Evolutionary conservation across 2,888 invertebrate species (phyloP).

Genomic region (Diarsia rubi): DNA sequence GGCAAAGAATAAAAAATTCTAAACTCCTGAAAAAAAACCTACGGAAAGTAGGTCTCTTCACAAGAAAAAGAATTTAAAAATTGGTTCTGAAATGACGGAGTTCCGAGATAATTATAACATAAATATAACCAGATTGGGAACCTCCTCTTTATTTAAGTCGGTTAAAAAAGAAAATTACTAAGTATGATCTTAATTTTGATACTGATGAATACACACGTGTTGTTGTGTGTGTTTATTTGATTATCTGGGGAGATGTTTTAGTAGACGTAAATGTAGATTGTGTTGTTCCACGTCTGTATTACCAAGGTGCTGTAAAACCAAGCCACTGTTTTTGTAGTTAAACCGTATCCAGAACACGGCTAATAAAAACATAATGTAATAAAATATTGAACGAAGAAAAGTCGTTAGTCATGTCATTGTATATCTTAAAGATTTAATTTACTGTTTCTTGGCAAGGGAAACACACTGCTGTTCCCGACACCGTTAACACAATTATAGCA

Average conservation of each 20-base stretch:
- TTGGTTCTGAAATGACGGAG: no score
- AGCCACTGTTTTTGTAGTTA: conserved; percentile 9
- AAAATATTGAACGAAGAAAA: conserved; percentile 27
- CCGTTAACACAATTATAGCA: conserved; percentile 28
- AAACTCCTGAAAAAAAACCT: no score
- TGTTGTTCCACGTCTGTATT: conserved; percentile 12
- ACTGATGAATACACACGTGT: background rate
- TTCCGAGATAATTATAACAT: no score
- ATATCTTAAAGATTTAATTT: conserved; percentile 32
- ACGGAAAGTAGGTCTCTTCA: no score
- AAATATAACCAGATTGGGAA: no score
- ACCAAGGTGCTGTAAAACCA: conserved; percentile 7
- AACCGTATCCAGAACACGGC: conserved; percentile 10
- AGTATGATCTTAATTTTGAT: background rate
- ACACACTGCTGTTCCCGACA: conserved; percentile 4
- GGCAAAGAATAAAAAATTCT: no score
- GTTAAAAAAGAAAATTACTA: background rate
- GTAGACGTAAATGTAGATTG: conserved; percentile 4
- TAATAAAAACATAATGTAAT: conserved; percentile 44
- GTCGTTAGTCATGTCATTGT: conserved; percentile 35
- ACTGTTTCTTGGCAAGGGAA: conserved; percentile 38
- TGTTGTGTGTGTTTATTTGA: background rate
- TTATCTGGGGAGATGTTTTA: background rate
- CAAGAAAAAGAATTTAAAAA: no score
- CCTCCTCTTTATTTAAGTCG: no score